Evolutionary conservation across 2,113 vertebrate genomes (phyloP).

Genomic region (Thunnus maccoyii): DNA sequence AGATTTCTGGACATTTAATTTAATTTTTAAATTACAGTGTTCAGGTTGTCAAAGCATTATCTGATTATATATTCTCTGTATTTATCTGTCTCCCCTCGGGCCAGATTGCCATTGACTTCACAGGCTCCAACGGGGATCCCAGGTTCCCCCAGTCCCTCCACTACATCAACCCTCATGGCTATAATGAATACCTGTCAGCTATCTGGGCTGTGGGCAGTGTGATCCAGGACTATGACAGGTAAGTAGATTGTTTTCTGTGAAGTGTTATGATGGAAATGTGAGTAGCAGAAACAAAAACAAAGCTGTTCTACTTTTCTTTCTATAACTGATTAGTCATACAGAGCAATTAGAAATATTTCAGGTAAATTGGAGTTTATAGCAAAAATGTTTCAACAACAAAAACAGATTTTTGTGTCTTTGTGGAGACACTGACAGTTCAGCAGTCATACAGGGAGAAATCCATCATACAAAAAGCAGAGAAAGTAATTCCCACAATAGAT

Average conservation of each 20-base stretch:
- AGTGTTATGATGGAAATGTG: neutral
- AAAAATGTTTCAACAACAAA: too few species aligned
- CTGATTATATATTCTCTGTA: neutral
- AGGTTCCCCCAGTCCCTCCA: constrained; percentile 90
- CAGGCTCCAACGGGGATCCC: constrained; percentile 96
- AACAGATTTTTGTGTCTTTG: too few species aligned
- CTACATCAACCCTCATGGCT: constrained; percentile 92
- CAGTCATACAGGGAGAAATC: too few species aligned
- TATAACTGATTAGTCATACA: too few species aligned
- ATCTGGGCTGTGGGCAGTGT: constrained; percentile 96
- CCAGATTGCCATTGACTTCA: constrained; percentile 97
- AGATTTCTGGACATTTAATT: too few species aligned
- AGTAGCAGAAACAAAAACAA: neutral
- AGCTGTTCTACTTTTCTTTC: too few species aligned
- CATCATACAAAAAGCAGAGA: too few species aligned
- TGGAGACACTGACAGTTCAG: too few species aligned
- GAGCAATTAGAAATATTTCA: too few species aligned
- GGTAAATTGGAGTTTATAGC: too few species aligned
- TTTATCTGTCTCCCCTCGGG: neutral
- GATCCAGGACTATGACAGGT: constrained; percentile 97
- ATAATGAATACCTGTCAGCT: constrained; percentile 95
- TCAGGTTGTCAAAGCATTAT: neutral
- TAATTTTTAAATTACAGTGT: neutral
- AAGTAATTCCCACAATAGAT: too few species aligned
- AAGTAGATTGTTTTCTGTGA: constrained; percentile 32